Evolutionary conservation across 2,888 invertebrate genomes (phyloP).

Genomic region (Thalpophila matura): DNA sequence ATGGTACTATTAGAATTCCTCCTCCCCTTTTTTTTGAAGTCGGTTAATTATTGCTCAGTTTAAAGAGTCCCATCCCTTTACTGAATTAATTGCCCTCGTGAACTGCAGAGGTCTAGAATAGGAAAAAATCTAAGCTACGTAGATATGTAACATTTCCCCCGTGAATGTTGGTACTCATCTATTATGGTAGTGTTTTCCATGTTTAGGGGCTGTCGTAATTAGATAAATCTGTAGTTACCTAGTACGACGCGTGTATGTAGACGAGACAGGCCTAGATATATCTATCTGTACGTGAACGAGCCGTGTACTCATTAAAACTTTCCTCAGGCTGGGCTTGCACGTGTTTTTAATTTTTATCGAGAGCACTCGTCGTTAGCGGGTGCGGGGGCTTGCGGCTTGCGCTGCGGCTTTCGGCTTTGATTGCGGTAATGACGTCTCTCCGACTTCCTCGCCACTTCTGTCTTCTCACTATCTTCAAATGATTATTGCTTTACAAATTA

Average conservation of each 20-base stretch:
- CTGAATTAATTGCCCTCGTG: too few relatives aligned
- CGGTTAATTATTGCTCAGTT: too few relatives aligned
- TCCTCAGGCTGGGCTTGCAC: constrained; percentile 90
- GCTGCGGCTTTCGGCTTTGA: constrained; percentile 86
- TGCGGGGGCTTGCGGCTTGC: constrained; percentile 70
- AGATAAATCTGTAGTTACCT: constrained; percentile 50
- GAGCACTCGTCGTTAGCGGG: constrained; percentile 88
- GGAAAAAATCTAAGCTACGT: too few relatives aligned
- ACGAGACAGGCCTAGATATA: constrained; percentile 43
- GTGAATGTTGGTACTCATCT: neutral
- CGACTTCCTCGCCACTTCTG: constrained; percentile 76
- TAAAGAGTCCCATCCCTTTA: neutral
- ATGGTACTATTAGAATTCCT: constrained; percentile 2
- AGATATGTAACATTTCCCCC: neutral
- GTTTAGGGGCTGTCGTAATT: constrained; percentile 42
- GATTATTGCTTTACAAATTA: constrained; percentile 85
- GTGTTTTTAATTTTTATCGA: constrained; percentile 91
- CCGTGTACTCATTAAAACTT: constrained; percentile 90
- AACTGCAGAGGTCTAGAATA: too few relatives aligned
- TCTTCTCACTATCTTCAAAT: constrained; percentile 85
- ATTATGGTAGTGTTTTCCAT: constrained; percentile 15
- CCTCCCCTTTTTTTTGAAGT: too few relatives aligned
- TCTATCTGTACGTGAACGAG: constrained; percentile 74
- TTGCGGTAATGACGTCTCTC: constrained; percentile 90
- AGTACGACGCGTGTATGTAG: constrained; percentile 23